Conservation (phyloP, 2,888 invertebrate species). For the Caenorhabditis drosophilae region DNA sequence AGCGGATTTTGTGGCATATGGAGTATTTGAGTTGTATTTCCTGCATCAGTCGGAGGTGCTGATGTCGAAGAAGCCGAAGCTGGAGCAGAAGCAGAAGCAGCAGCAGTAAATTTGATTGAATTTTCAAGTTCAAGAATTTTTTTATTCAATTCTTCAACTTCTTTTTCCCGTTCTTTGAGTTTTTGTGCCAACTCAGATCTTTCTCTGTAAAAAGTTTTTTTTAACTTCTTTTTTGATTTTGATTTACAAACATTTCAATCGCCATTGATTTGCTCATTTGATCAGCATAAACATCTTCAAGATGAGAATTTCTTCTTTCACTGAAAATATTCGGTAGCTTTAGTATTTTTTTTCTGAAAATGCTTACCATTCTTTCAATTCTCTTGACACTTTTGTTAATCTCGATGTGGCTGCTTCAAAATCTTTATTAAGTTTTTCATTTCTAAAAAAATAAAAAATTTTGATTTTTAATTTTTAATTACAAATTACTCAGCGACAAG, state of each 20-base stretch:
- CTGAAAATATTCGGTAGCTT: no score
- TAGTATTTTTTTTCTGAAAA: no score
- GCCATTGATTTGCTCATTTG: not conserved
- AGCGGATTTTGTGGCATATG: conserved; percentile 42
- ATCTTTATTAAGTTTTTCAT: conserved; percentile 30
- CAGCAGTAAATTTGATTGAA: conserved; percentile 5
- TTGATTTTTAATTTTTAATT: not conserved
- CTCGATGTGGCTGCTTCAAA: conserved; percentile 33
- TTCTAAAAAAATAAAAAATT: conserved; percentile 6
- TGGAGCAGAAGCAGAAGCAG: not conserved
- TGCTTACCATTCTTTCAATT: conserved; percentile 9
- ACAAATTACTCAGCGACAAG: conserved; percentile 13
- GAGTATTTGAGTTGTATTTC: conserved; percentile 38
- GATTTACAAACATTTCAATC: no score
- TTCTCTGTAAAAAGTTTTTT: conserved; percentile 3
- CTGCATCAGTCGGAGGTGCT: conserved; percentile 35
- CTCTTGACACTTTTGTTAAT: conserved; percentile 22
- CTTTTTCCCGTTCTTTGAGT: not conserved
- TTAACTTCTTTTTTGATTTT: conserved; percentile 8
- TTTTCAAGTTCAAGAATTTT: not conserved
- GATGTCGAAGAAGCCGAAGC: not conserved
- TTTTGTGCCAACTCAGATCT: conserved; percentile 9
- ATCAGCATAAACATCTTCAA: conserved; percentile 29
- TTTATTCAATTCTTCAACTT: conserved; percentile 8
- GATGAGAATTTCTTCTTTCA: conserved; percentile 18